These are phyloP conservation scores for Ataeniobius toweri DNA, from an alignment of 2,797 vertebrate species.

Conservation along the genomic window DNA sequence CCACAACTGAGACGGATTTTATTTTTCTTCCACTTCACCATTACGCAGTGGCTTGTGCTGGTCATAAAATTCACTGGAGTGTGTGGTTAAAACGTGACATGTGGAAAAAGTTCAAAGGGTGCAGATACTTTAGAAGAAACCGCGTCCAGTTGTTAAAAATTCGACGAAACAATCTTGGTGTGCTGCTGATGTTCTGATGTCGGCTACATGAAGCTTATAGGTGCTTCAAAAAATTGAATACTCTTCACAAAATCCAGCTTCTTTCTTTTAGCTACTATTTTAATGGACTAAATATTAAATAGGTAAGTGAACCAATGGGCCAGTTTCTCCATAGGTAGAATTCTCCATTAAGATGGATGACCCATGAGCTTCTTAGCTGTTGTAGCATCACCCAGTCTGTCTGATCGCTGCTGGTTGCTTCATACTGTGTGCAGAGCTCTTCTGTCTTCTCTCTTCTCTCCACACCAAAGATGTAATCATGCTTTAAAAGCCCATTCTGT, in stretches of 20 bases:
- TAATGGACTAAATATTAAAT: neutral
- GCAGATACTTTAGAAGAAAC: neutral
- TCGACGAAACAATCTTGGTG: neutral
- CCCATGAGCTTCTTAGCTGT: conserved; percentile 20
- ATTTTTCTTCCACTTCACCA: neutral
- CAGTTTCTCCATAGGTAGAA: conserved; percentile 11
- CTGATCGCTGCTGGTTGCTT: neutral
- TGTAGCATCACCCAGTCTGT: conserved; percentile 21
- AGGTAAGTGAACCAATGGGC: conserved; percentile 29
- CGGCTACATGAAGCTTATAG: too few relatives aligned
- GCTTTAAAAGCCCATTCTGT: neutral
- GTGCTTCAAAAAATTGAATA: neutral
- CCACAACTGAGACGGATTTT: neutral
- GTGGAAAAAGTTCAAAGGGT: neutral
- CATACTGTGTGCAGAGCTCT: conserved; percentile 28
- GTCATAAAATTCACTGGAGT: neutral
- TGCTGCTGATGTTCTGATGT: neutral
- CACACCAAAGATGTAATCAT: neutral
- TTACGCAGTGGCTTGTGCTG: neutral
- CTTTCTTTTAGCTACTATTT: neutral
- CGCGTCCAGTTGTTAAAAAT: neutral
- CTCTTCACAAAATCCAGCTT: neutral
- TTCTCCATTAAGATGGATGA: conserved; percentile 49
- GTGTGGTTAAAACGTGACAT: too few relatives aligned
- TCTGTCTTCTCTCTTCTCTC: conserved; percentile 10